Base-by-base conservation (phyloP, 2,113 vertebrate species). In the Leucopsar rothschildi region DNA sequence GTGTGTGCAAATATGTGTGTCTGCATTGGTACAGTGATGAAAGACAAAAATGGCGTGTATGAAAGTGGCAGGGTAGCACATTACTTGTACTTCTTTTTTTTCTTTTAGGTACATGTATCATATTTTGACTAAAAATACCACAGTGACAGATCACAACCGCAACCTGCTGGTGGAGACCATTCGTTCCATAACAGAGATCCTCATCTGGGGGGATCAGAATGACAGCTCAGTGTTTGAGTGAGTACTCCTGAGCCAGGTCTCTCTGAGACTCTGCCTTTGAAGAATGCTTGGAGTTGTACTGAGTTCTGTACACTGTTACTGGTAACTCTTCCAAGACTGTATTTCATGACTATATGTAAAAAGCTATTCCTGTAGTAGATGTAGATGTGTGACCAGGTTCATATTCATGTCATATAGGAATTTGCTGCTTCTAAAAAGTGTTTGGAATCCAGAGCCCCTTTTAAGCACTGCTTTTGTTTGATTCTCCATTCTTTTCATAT, bases 191-290 rank as follows among this genome's bases (percentile, higher is more conserved):
- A 99, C 99, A 0, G 99, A 99, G 97, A 99, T 99, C 93, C 98
- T 99, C 15, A 99, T 99, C 66, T 99, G 99, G 99, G 99, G 99
- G 12, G 99, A 99, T 95, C 99, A 99, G 88, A 99, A 99, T 98
- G 99, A 99, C 98, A 99, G 99, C 97, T 99, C 99, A 9, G 99
- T 99, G 9, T 99, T 99, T 95, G 99, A 99, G 99, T 99, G 98
- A 98, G 99, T 95, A 22, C 33, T 86, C 59, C 33, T 4, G 57
- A 63, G 52, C 33, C 72, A 7, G 3, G 33, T 56, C 18, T 3
- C 37, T 28, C 60, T n/a, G 24, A n/a, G 6, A 11, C 35, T 77
- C 40, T 45, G 37, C 12, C 40, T 56, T 68, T 82, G 40, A 49
- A 39, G 50, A 88, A 9, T 55, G 12, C 12, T 65, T 37, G 18